Conservation (phyloP, 2,113 vertebrate species). For the Speoplatyrhinus poulsoni region DNA sequence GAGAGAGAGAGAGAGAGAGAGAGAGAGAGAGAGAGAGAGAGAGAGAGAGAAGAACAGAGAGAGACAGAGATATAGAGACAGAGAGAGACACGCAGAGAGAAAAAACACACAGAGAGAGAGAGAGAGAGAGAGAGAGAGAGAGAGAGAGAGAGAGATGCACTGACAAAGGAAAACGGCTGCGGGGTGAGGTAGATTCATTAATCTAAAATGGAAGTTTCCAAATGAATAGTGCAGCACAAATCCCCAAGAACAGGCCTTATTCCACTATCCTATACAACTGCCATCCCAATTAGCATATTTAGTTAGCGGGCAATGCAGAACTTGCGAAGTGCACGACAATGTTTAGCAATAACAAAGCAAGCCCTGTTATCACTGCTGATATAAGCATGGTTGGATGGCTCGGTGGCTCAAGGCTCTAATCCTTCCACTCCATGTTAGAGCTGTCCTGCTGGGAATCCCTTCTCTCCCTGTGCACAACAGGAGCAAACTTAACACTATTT, state of each 20-base stretch:
- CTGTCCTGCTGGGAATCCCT: conserved; percentile 4
- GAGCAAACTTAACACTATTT: conserved; percentile 46
- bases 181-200: not conserved
- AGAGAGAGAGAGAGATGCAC: conserved; percentile 3
- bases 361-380: no score
- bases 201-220: not conserved
- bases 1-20: not conserved
- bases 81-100: not conserved
- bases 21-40: conserved; percentile 1
- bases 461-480: conserved; percentile 48
- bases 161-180: not conserved
- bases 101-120: not conserved
- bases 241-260: not conserved
- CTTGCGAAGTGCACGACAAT: no score
- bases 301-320: no score
- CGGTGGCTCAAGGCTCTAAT: no score
- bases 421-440: not conserved
- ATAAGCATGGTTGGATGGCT: no score
- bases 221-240: no score
- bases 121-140: conserved; percentile 3
- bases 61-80: no score
- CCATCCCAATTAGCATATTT: no score
- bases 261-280: not conserved
- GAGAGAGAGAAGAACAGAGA: not conserved
- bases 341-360: no score